Conservation (phyloP, 2,888 invertebrate species). For the Hyposoter dolosus region DNA sequence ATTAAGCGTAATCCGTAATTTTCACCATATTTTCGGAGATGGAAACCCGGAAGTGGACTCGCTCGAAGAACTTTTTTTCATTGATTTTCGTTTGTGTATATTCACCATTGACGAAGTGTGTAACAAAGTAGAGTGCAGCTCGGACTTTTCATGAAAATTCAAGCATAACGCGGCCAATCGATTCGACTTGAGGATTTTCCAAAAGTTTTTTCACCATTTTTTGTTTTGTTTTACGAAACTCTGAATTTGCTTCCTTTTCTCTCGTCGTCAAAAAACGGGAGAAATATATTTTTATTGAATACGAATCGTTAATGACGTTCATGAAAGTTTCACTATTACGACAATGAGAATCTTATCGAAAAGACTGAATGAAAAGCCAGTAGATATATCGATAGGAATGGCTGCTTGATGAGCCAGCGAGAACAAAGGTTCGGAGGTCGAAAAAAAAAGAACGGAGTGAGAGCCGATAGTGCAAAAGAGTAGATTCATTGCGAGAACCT, state of each 20-base stretch:
- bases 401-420: slow-evolving; percentile 33
- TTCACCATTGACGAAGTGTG: not conserved
- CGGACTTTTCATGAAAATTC: not conserved
- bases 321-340: not conserved
- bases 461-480: slow-evolving; percentile 49
- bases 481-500: slow-evolving; percentile 55
- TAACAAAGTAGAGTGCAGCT: not conserved
- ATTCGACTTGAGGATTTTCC: not conserved
- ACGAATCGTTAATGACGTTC: not conserved
- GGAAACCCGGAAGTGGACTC: not conserved
- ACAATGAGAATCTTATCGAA: slow-evolving; percentile 15
- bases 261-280: not conserved
- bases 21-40: not conserved
- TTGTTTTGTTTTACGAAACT: not conserved
- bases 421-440: slow-evolving; percentile 41
- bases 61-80: not conserved
- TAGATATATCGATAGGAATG: slow-evolving; percentile 28
- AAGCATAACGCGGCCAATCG: not conserved
- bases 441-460: not conserved
- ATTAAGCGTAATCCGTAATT: not conserved
- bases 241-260: not conserved
- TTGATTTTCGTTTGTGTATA: not conserved
- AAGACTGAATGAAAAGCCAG: slow-evolving; percentile 29
- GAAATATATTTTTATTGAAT: not conserved
- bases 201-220: not conserved